These are phyloP conservation scores for Callinectes sapidus DNA, from an alignment of 2,888 invertebrate genomes.

Conservation along the genomic window DNA sequence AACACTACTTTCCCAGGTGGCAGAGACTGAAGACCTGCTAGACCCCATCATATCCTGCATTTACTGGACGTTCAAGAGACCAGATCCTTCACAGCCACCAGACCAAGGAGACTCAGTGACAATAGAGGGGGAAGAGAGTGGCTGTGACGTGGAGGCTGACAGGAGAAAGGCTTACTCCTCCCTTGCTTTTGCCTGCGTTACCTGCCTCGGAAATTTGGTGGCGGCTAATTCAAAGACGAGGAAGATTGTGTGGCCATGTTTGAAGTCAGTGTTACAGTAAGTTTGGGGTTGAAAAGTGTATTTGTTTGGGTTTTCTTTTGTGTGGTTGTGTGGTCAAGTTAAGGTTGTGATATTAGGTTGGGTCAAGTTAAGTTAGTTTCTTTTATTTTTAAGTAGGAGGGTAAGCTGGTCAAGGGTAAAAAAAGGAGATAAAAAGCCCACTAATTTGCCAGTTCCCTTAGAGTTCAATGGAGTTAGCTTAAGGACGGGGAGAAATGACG, in stretches of 20 bases:
- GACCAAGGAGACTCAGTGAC: neutral
- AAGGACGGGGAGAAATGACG: too few species aligned
- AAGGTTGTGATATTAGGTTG: too few species aligned
- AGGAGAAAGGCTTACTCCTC: slow-evolving; percentile 30
- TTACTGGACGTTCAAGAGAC: slow-evolving; percentile 39
- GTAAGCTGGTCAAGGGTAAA: too few species aligned
- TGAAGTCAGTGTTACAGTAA: slow-evolving; percentile 44
- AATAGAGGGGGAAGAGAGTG: neutral
- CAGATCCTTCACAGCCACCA: neutral
- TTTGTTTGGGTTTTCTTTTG: neutral
- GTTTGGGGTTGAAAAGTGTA: neutral
- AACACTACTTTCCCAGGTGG: slow-evolving; percentile 34
- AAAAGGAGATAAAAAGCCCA: too few species aligned
- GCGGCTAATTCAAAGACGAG: slow-evolving; percentile 60
- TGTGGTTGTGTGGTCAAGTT: neutral
- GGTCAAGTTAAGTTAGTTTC: too few species aligned
- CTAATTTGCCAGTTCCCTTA: too few species aligned
- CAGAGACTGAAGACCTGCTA: slow-evolving; percentile 43
- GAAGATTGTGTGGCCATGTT: slow-evolving; percentile 53
- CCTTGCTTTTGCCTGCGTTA: slow-evolving; percentile 52
- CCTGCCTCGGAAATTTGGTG: slow-evolving; percentile 60
- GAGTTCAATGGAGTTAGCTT: too few species aligned
- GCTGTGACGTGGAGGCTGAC: neutral
- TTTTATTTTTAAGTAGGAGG: too few species aligned
- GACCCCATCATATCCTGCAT: slow-evolving; percentile 48